Base-by-base conservation (phyloP, 1,140 invertebrate genomes). In the Drosophila littoralis region DNA sequence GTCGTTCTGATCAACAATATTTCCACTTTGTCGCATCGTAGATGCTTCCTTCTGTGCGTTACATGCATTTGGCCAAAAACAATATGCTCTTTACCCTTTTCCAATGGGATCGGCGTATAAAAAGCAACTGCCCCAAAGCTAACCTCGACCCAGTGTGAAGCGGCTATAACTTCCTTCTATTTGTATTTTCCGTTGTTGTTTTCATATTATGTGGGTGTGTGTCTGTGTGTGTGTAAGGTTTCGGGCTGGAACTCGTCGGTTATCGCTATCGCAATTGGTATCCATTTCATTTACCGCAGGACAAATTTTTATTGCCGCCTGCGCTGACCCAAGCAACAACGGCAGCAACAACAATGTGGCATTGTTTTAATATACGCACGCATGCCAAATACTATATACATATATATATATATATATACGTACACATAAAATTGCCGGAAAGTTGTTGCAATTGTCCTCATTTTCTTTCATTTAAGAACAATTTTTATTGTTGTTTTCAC, bases 211-310 rank as follows among this genome's bases (percentile, higher is more conserved):
- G 15, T 59, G 13, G 60, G 59, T 38, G 17, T 67, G 17, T 60
- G 35, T 68, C 13, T 59, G 33, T 40, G 17, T 51, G 33, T 48
- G 33, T 42, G 22, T 6, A 22, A 17, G 9, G 17, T 46, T 46
- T 7, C 12, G 45, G 9, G 8, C 45, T 15, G 40, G 4, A 40
- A 32, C 36, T 60, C 67, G 57, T 64, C 70, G 81, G 83, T 74
- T 83, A 88, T 86, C 83, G 83, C 80, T 75, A 86, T 86, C 83
- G 78, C 82, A 81, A 86, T 88, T 83, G 72, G 76, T 88, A 83
- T 89, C 77, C 79, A 89, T 88, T 88, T 89, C 84, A 88, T 88
- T 88, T 89, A 89, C 77, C 84, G 84, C 74, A 83, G 84, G 84
- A 88, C 84, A 88, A 89, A 88, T 88, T 88, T 89, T 88, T 88